Base-by-base conservation (phyloP, 1,140 invertebrate genomes). In the Gryon sp. region DNA sequence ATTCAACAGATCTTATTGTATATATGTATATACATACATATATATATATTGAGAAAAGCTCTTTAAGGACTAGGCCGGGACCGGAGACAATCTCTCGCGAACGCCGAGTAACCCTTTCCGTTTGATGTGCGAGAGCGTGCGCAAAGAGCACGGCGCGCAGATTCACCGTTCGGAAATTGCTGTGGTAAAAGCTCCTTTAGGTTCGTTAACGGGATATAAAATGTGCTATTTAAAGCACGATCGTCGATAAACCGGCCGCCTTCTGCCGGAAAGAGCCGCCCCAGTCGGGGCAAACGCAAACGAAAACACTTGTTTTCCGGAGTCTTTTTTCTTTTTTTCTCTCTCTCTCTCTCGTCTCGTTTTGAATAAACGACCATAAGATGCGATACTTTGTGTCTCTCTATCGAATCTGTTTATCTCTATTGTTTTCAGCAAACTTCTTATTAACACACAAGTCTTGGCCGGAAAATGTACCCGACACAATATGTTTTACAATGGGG, bases 391-490 rank as follows among this genome's bases (percentile, higher is more conserved):
- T 16, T 15, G 4, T 16, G 1, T 7, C 26, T 1, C 20, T 22
- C 22, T 59, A 59, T 69, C 65, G 50, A 59, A 69, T 69, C 65
- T 52, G 36, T 52, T 60, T 69, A 69, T 69, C 65, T 59, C 41
- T 19, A 69, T 69, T 69, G 65, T 69, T 69, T 52, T 41, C 8
- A 14, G 16, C 30, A 20, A 45, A 19, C 40, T 66, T 14, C 65
- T 69, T 48, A 50, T 68, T 41, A 46, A 41, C 16, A n/a, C n/a
- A n/a, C 11, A n/a, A 0, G 12, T 41, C 20, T 40, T 12, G 20
- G 24, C n/a, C n/a, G n/a, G 41, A 68, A 38, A 28, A 55, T 66
- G 32, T n/a, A n/a, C n/a, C 30, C 41, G 28, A 24, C 26, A 19
- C 28, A 32, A 46, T 28, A n/a, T 3, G n/a, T n/a, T n/a, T n/a